These are phyloP conservation scores for Saccostrea glomerata DNA, from an alignment of 1,140 invertebrate genomes.

Conservation along the genomic window DNA sequence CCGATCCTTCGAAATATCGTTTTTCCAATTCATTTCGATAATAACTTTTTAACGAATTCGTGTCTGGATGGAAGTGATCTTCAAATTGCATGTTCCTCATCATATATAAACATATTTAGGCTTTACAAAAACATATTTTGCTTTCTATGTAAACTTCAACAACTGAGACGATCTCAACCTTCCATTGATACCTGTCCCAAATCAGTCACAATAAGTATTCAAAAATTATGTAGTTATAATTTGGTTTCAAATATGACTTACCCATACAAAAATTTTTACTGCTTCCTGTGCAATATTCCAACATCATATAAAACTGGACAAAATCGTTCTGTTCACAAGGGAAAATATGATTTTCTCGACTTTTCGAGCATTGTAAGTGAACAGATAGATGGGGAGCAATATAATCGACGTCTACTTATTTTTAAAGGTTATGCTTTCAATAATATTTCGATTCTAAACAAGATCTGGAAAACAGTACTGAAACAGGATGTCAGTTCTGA, in stretches of 20 bases:
- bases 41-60: neutral
- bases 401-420: neutral
- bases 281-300: neutral
- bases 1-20: neutral
- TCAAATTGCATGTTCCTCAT: neutral
- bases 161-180: neutral
- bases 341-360: neutral
- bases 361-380: neutral
- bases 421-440: neutral
- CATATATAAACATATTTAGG: neutral
- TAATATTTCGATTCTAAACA: neutral
- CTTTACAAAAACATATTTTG: conserved; percentile 2
- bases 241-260: neutral
- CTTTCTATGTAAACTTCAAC: neutral
- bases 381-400: neutral
- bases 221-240: neutral
- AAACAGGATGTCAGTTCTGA: neutral
- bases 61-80: neutral
- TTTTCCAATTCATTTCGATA: neutral
- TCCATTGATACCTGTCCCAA: neutral
- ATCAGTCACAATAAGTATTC: neutral
- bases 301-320: neutral
- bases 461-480: neutral
- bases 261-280: neutral
- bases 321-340: neutral